Conservation (phyloP, 2,113 vertebrate genomes). For the Myanophis thanlyinensis region DNA sequence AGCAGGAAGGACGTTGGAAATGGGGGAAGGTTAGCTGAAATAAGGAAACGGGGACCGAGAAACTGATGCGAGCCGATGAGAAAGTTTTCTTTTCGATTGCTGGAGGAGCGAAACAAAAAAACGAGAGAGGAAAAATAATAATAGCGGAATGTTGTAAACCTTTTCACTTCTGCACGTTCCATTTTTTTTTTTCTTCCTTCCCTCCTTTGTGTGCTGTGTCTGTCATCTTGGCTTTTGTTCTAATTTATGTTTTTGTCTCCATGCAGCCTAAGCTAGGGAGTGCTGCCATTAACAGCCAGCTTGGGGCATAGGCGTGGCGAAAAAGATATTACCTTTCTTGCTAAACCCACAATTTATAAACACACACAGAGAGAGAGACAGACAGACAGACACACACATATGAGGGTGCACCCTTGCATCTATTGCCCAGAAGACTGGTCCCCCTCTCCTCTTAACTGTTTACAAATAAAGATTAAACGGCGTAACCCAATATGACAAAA, state of each 20-base stretch:
- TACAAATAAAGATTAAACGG: neutral
- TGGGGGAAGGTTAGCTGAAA: constrained; percentile 40
- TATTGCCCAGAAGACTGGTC: neutral
- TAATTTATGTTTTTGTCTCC: neutral
- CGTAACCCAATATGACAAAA: neutral
- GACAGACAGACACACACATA: neutral
- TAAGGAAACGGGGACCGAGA: constrained; percentile 72
- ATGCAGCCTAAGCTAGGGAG: constrained; percentile 10
- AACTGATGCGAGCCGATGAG: constrained; percentile 67
- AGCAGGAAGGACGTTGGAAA: constrained; percentile 61
- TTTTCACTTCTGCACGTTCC: constrained; percentile 39
- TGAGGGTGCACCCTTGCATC: neutral
- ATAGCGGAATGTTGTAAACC: constrained; percentile 45
- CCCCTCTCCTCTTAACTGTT: neutral
- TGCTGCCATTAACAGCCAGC: constrained; percentile 4
- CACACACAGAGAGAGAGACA: too few species aligned
- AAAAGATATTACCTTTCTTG: neutral
- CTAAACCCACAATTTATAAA: neutral
- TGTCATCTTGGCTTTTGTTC: constrained; percentile 17
- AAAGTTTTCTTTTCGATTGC: constrained; percentile 74
- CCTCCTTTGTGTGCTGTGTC: constrained; percentile 21
- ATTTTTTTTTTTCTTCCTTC: neutral
- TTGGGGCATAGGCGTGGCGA: neutral
- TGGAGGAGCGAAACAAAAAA: neutral
- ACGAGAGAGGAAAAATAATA: constrained; percentile 23